Conservation (phyloP, 2,888 invertebrate species). For the Agonopterix alstromeriana region DNA sequence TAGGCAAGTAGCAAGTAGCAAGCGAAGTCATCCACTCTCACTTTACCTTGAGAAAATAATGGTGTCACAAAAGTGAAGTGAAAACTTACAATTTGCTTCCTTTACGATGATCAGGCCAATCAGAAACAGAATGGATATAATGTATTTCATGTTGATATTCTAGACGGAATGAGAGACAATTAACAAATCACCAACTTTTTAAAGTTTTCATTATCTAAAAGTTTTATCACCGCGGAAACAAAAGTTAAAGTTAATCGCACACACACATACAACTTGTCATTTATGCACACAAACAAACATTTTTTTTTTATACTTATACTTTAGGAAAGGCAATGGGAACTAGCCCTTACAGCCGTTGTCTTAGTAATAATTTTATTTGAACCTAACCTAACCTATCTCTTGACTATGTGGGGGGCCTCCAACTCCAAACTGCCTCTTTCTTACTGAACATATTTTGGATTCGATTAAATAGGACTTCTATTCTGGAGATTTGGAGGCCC, state of each 20-base stretch:
- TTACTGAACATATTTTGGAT: no score
- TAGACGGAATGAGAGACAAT: constrained; percentile 12
- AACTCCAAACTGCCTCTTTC: no score
- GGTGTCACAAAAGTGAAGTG: constrained; percentile 10
- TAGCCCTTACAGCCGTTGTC: no score
- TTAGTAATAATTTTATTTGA: no score
- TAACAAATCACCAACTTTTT: constrained; percentile 21
- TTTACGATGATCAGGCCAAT: constrained; percentile 30
- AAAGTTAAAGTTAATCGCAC: background rate
- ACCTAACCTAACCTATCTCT: no score
- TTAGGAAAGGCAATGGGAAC: no score
- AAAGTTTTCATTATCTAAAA: constrained; percentile 34
- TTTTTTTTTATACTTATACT: no score
- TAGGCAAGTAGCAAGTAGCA: background rate
- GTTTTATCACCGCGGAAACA: constrained; percentile 35
- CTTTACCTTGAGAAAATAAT: constrained; percentile 62
- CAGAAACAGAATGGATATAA: constrained; percentile 26
- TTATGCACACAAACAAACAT: background rate
- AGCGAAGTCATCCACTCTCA: constrained; percentile 41
- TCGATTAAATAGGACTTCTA: no score
- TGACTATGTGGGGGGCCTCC: no score
- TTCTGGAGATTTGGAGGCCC: no score
- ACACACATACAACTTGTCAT: background rate
- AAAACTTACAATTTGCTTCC: constrained; percentile 56
- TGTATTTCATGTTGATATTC: constrained; percentile 37